phyloP scores from a whole-genome alignment of 2,888 invertebrate genomes.

The Conistra vaccinii region DNA sequence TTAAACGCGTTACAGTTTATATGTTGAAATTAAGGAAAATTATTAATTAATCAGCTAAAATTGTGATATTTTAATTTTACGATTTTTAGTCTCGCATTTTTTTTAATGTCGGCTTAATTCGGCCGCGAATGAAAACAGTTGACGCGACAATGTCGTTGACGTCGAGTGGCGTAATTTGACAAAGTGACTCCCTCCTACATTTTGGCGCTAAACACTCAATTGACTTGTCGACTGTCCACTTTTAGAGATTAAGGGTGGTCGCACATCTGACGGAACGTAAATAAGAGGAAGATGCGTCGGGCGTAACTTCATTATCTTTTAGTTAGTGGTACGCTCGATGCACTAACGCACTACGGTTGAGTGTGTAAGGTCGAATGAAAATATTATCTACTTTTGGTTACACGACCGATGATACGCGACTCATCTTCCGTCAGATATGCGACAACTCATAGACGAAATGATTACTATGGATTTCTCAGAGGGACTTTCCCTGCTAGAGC shows the following conservation, averaged over 20 bases:
- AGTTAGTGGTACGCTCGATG: no score
- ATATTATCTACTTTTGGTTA: no score
- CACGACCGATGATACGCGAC: no score
- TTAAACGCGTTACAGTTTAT: neutral
- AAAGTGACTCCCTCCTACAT: conserved; percentile 14
- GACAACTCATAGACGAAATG: neutral
- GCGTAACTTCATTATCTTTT: no score
- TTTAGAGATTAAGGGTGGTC: neutral
- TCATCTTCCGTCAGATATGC: no score
- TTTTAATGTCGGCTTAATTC: conserved; percentile 15
- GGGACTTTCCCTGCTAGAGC: neutral
- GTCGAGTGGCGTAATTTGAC: conserved; percentile 26
- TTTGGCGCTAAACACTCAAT: conserved; percentile 25
- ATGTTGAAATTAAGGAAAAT: neutral
- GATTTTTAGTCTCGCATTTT: neutral
- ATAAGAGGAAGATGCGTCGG: no score
- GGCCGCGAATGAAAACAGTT: conserved; percentile 27
- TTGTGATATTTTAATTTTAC: neutral
- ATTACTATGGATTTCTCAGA: neutral
- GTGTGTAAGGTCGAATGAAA: no score
- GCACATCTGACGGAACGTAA: no score
- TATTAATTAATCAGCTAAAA: neutral
- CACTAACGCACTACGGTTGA: no score
- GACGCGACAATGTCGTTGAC: conserved; percentile 31
- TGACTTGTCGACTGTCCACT: conserved; percentile 3